Evolutionary conservation across 2,113 vertebrate species (phyloP), one percentile per base, ranked within the genome.

Genomic region (Amblyornis subalaris): DNA sequence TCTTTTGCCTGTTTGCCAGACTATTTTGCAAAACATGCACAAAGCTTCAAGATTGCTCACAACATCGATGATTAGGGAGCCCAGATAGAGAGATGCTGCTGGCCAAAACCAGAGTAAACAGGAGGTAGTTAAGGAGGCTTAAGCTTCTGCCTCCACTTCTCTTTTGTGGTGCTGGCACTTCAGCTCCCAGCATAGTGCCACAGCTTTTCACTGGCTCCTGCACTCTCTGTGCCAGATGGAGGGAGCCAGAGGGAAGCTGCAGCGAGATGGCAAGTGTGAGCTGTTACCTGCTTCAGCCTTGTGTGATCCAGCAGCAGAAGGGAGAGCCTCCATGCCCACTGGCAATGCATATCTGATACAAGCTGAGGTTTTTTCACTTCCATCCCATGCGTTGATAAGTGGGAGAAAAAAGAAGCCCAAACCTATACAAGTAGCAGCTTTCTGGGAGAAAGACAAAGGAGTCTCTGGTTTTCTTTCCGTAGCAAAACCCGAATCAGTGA

Each of bases 141-240:
- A 83, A 92, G 82, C 92, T 96, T 85, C 95, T 94, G 71, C 73
- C 90, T 85, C 82, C 85, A 38, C 70, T 96, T 94, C 71, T 70
- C 64, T 66, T 96, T 83, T 80, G 79, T 83, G 88, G 90, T 9
- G 58, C 90, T 91, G 92, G 92, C 90, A 93, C 81, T 95, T 89
- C 74, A 95, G 62, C 58, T 89, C 42, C 58, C 88, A 90, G 66
- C 50, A 45, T 2, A 82, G 70, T 70, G 88, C 67, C 88, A 85
- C 92, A 85, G 96, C 74, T 91, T 91, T 69, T 65, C 74, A 10
- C 82, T 73, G 90, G 67, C 95, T 95, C 75, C 71, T 36, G 47
- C 45, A 36, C 23, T 55, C 9, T 26, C 65, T 14, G 36, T 66
- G 94, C 78, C 90, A 96, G 92, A 76, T 80, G 90, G 90, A 96